These are phyloP conservation scores for Rhinoderma darwinii DNA, from an alignment of 2,113 vertebrate genomes.

Conservation along the genomic window DNA sequence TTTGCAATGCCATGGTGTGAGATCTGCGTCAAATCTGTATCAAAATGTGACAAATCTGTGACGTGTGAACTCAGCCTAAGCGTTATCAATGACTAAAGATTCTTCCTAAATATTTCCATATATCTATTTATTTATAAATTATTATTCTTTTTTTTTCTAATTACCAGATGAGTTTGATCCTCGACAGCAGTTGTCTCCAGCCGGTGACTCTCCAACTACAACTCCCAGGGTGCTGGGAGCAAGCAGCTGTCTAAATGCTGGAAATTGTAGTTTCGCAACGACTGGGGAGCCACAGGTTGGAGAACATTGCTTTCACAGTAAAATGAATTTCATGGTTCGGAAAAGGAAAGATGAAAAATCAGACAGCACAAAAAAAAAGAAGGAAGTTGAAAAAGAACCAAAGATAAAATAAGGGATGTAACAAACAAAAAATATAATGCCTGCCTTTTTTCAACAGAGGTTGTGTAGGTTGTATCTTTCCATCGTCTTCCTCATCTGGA, in stretches of 20 bases:
- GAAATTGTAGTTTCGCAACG: too few relatives aligned
- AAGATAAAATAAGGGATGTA: slow-evolving; percentile 65
- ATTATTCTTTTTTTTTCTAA: neutral
- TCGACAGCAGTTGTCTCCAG: too few relatives aligned
- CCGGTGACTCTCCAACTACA: too few relatives aligned
- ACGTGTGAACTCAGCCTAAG: too few relatives aligned
- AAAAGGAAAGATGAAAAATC: slow-evolving; percentile 50
- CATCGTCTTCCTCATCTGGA: slow-evolving; percentile 95
- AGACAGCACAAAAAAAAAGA: slow-evolving; percentile 45
- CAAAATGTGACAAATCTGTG: too few relatives aligned
- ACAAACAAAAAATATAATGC: slow-evolving; percentile 82
- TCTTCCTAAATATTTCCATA: neutral
- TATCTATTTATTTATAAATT: neutral
- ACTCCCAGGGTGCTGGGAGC: too few relatives aligned
- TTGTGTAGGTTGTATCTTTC: slow-evolving; percentile 86
- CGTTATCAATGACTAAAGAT: neutral
- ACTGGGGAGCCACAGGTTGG: too few relatives aligned
- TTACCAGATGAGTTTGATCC: neutral
- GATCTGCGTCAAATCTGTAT: too few relatives aligned
- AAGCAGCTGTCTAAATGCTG: too few relatives aligned
- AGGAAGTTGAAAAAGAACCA: slow-evolving; percentile 56
- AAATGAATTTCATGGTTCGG: slow-evolving; percentile 59
- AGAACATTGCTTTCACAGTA: slow-evolving; percentile 60
- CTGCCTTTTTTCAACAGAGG: slow-evolving; percentile 99
- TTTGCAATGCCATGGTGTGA: too few relatives aligned